A percentile compares a stretch with the other conserved stretches of the same genome.
Conservation (phyloP, 2,888 invertebrate genomes). For the Cephus rjabovi region DNA sequence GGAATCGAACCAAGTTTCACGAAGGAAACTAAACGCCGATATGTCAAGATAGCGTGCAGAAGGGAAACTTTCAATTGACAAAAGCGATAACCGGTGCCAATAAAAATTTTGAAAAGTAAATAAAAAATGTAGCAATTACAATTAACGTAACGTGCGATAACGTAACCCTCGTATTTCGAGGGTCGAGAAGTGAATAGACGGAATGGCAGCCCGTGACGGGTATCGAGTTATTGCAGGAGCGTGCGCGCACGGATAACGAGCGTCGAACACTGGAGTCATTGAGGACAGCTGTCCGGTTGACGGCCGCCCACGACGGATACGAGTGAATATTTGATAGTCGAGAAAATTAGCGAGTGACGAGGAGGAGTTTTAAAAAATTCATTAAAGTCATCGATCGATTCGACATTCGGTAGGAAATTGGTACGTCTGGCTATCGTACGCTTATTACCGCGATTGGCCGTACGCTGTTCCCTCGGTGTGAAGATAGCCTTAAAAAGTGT, state of each 20-base stretch:
- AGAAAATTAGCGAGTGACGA: slow-evolving; percentile 4
- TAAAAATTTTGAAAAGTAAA: background rate
- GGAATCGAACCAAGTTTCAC: background rate
- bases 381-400: background rate
- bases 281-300: slow-evolving; percentile 42
- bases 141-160: too few species aligned
- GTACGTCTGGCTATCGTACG: background rate
- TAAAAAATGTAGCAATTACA: background rate
- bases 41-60: background rate
- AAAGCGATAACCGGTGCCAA: background rate
- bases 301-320: slow-evolving; percentile 46
- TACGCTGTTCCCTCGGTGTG: background rate
- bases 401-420: background rate
- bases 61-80: background rate
- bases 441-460: background rate
- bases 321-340: slow-evolving; percentile 37
- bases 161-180: background rate
- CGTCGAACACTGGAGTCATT: slow-evolving; percentile 49
- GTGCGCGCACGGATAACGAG: slow-evolving; percentile 44
- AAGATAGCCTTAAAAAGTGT: background rate
- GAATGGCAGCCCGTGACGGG: background rate
- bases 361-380: background rate
- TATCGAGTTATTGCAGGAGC: slow-evolving; percentile 42
- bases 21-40: background rate
- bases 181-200: background rate